phyloP scores from a whole-genome alignment of 2,113 vertebrate genomes.

The Gadus chalcogrammus region DNA sequence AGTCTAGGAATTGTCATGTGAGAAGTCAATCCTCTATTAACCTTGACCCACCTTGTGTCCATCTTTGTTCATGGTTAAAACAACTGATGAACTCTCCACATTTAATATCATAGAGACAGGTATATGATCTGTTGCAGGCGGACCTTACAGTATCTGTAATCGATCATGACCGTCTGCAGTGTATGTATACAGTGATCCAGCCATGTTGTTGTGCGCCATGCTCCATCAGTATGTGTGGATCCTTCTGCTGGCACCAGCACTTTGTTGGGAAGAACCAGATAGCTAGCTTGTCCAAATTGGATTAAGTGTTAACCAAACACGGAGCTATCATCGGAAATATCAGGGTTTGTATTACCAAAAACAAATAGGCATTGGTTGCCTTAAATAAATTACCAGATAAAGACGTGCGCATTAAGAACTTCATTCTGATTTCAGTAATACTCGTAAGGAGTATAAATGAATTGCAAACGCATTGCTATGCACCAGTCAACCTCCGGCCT shows the following conservation, averaged over 20 bases:
- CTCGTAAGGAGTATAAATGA: too few species aligned
- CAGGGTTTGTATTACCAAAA: background rate
- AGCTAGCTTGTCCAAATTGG: background rate
- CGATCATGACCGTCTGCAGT: constrained; percentile 2
- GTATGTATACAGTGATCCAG: constrained; percentile 6
- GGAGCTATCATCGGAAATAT: background rate
- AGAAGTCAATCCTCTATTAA: background rate
- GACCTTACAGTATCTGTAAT: background rate
- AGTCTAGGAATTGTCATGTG: background rate
- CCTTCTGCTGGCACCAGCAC: background rate
- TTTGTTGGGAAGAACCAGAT: background rate
- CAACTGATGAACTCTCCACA: background rate
- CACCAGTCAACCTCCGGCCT: too few species aligned
- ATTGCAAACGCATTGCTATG: too few species aligned
- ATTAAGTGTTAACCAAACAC: background rate
- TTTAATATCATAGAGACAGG: background rate
- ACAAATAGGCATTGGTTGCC: background rate
- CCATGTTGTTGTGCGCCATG: constrained; percentile 2
- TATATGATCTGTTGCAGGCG: constrained; percentile 3
- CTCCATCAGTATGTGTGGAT: background rate
- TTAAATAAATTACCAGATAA: background rate
- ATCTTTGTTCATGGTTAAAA: background rate
- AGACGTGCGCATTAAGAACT: background rate
- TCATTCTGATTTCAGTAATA: too few species aligned
- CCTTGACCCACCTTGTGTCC: background rate